A percentile compares a stretch with the other conserved stretches of the same genome.
Conservation (phyloP, 2,888 invertebrate genomes). For the Pasiphila rectangulata region DNA sequence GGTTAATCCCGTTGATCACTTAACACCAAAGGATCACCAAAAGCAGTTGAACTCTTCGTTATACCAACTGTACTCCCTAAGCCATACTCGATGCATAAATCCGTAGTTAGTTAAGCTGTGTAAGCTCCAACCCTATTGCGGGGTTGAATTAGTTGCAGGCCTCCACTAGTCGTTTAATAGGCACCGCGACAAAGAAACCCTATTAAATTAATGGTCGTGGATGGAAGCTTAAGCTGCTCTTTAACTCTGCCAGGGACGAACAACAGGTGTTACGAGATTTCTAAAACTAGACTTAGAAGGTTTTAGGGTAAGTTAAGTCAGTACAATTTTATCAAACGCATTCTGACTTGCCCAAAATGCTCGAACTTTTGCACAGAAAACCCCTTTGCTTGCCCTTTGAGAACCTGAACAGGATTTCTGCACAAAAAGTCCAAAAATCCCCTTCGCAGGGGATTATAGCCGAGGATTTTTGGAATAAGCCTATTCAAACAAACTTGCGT, state of each 20-base stretch:
- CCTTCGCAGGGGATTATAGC: too few species aligned
- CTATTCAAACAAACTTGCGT: too few species aligned
- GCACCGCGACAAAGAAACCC: conserved; percentile 59
- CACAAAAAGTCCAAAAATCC: too few species aligned
- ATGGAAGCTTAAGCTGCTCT: conserved; percentile 40
- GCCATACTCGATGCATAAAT: conserved; percentile 48
- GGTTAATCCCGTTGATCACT: neutral
- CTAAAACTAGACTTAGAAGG: neutral
- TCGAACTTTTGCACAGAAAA: too few species aligned
- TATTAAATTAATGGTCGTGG: conserved; percentile 64
- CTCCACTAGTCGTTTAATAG: conserved; percentile 51
- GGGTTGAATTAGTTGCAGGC: conserved; percentile 57
- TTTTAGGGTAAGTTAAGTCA: neutral
- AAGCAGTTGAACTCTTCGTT: conserved; percentile 2
- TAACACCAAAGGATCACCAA: neutral
- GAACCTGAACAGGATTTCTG: too few species aligned
- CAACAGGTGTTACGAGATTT: conserved; percentile 11
- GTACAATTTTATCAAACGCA: neutral
- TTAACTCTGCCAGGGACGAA: conserved; percentile 20
- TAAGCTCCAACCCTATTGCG: conserved; percentile 40
- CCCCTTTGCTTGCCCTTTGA: too few species aligned
- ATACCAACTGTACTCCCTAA: conserved; percentile 28
- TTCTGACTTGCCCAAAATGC: too few species aligned
- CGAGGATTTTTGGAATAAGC: too few species aligned
- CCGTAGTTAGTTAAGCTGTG: conserved; percentile 51